These are phyloP conservation scores for Python bivittatus DNA, from an alignment of 2,113 vertebrate species.

Conservation along the genomic window DNA sequence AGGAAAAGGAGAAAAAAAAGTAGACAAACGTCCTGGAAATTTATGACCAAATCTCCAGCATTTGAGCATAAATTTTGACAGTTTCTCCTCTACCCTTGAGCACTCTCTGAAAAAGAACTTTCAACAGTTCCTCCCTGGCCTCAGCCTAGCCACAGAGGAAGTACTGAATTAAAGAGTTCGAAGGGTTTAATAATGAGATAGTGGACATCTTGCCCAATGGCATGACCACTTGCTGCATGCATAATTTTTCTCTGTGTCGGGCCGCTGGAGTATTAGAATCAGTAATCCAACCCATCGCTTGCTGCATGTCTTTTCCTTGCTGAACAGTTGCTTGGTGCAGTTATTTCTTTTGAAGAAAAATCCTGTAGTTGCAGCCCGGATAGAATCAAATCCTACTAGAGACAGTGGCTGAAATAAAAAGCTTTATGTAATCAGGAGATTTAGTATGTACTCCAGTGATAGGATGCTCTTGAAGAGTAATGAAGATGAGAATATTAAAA, in stretches of 20 bases:
- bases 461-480: neutral
- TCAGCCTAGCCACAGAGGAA: neutral
- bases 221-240: neutral
- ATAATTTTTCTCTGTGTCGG: neutral
- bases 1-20: neutral
- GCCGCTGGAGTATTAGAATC: neutral
- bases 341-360: neutral
- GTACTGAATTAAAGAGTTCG: neutral
- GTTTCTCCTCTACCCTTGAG: slow-evolving; percentile 4
- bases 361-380: neutral
- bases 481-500: neutral
- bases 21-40: neutral
- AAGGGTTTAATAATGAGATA: neutral
- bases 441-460: neutral
- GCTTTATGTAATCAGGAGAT: neutral
- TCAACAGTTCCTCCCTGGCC: neutral
- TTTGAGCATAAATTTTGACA: slow-evolving; percentile 25
- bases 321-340: neutral
- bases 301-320: neutral
- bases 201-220: neutral
- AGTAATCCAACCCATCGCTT: neutral
- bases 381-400: neutral
- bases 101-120: neutral
- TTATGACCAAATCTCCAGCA: slow-evolving; percentile 26
- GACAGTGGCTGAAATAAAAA: neutral